Evolutionary conservation across 2,113 vertebrate genomes (phyloP).

Genomic region (Capreolus pygargus): DNA sequence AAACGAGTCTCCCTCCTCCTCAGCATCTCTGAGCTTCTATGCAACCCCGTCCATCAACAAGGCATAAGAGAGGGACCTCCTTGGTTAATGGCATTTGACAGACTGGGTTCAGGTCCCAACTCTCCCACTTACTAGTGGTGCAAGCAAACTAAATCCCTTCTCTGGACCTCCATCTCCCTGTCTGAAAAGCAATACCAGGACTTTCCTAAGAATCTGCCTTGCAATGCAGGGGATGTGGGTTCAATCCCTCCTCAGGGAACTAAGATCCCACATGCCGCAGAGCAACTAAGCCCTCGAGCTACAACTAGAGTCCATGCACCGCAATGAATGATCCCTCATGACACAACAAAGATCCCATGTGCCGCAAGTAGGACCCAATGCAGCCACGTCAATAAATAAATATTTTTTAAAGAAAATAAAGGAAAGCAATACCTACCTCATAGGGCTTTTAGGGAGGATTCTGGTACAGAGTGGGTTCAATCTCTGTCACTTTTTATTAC

Average conservation of each 20-base stretch:
- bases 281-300: background rate
- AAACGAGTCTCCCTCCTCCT: background rate
- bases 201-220: background rate
- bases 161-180: too few species aligned
- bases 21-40: rapidly evolving
- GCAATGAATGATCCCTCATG: rapidly evolving
- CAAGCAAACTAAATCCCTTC: background rate
- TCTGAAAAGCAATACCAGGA: background rate
- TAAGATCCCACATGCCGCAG: background rate
- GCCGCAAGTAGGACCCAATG: background rate
- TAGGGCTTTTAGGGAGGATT: background rate
- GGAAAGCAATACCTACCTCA: background rate
- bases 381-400: background rate
- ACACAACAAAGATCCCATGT: background rate
- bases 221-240: background rate
- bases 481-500: background rate
- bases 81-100: background rate
- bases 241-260: background rate
- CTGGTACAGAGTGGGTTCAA: background rate
- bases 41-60: rapidly evolving
- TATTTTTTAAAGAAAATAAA: background rate
- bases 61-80: background rate
- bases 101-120: background rate
- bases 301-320: background rate
- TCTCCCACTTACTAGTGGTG: background rate